These are phyloP conservation scores for Heliocidaris tuberculata DNA, from an alignment of 35 echinoderm and acorn worm species.

Conservation along the genomic window DNA sequence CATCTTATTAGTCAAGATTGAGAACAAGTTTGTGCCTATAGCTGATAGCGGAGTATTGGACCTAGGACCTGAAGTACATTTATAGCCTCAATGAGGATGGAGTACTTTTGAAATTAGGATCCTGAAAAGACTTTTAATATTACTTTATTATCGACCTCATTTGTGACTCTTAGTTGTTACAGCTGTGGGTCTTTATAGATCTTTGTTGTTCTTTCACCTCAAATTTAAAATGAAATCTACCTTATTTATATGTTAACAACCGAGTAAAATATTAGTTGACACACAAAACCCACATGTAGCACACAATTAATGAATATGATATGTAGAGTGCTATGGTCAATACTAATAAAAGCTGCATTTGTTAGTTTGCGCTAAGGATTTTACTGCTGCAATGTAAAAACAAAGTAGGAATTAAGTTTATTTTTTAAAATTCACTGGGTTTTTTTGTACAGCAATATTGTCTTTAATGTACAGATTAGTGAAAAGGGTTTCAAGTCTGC, in stretches of 20 bases:
- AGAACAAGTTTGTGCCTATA: constrained; percentile 84
- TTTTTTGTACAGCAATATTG: background rate
- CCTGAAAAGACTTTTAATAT: too few relatives aligned
- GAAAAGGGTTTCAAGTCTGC: background rate
- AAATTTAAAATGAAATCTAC: background rate
- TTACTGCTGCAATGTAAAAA: background rate
- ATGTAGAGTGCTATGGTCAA: background rate
- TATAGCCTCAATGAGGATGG: constrained; percentile 10
- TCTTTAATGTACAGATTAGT: background rate
- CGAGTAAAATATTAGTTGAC: background rate
- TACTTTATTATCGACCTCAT: too few relatives aligned
- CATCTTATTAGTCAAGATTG: constrained; percentile 85
- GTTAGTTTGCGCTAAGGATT: background rate
- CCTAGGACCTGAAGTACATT: constrained; percentile 76
- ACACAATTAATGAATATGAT: background rate
- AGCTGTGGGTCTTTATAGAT: background rate
- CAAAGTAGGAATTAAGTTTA: background rate
- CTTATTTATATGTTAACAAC: background rate
- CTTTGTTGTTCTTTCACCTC: background rate
- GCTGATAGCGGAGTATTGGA: constrained; percentile 69
- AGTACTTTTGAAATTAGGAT: too few relatives aligned
- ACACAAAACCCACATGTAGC: background rate
- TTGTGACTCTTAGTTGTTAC: background rate
- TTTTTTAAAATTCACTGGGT: background rate
- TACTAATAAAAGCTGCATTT: background rate